Evolutionary conservation across 2,797 vertebrate genomes (phyloP).

Genomic region (Typhlichthys subterraneus): DNA sequence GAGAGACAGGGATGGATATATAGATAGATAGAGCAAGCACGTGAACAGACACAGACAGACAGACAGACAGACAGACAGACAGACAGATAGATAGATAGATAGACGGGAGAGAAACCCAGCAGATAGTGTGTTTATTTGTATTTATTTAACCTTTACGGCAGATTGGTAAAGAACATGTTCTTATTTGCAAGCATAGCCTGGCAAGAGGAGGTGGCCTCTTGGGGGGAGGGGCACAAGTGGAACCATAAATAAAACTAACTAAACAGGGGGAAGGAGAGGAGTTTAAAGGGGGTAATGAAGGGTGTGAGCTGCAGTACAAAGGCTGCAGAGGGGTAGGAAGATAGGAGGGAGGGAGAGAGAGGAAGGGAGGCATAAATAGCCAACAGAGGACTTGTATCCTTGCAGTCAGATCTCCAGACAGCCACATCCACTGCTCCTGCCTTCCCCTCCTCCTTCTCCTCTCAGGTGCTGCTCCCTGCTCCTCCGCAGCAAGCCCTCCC

Average conservation of each 20-base stretch:
- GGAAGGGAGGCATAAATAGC: constrained; percentile 88
- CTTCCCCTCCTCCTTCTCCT: constrained; percentile 62
- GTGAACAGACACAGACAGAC: not conserved
- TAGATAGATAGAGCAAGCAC: not conserved
- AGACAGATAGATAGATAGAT: not conserved
- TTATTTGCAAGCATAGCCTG: not conserved
- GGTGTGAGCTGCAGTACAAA: constrained; percentile 36
- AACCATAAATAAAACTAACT: no score
- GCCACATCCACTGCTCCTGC: constrained; percentile 76
- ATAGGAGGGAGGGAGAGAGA: constrained; percentile 42
- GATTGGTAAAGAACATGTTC: no score
- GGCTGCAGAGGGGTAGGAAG: constrained; percentile 6
- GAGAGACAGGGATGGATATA: constrained; percentile 31
- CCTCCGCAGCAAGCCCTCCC: constrained; percentile 58
- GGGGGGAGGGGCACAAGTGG: not conserved
- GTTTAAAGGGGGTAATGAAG: constrained; percentile 25
- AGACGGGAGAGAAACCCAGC: not conserved
- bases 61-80: not conserved
- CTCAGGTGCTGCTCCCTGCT: constrained; percentile 56
- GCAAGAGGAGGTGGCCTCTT: not conserved
- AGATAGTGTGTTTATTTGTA: no score
- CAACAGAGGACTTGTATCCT: constrained; percentile 70
- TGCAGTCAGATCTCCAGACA: constrained; percentile 84
- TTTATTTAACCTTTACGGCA: no score
- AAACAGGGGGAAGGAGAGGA: constrained; percentile 30